Base-by-base conservation (phyloP, 2,888 invertebrate species). In the Apodemia zela region DNA sequence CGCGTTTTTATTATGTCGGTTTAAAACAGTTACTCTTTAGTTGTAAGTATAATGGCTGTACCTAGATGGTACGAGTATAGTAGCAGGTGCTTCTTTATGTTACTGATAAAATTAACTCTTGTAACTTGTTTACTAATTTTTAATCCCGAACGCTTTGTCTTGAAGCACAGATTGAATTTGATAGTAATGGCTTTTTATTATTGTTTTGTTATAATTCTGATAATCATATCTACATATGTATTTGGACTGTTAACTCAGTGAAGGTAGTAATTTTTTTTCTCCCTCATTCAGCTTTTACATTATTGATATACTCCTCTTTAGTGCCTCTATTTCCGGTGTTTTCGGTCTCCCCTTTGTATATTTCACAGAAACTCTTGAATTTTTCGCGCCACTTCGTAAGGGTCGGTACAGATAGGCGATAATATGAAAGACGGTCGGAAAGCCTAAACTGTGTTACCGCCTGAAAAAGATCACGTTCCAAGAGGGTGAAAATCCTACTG, bases 131-230 rank as follows among this genome's bases (percentile, higher is more conserved):
- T 80, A 75, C 69, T 75, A 72, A 74, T 81, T 42, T 78, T 77
- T 76, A 73, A 77, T 69, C 71, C 74, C 77, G 75, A 79, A 77
- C 78, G 88, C 89, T 89, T 88, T 81, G 76, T 85, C 75, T 85
- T 85, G 83, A 76, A 86, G 85, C 82, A 85, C 78, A 78, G 71
- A 75, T 70, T 75, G 76, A 75, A 78, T 73, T 79, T 79, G 71
- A 82, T 87, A 88, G 87, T 84, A 70, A 78, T 79, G 79, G 87
- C 89, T 89, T 88, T 76, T 85, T 84, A n/a, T n/a, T n/a, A 81
- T 84, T 79, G 64, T 66, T 67, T 68, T 72, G 66, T 66, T 71
- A 68, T 68, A 66, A 77, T 72, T 74, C 68, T 73, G 72, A 62
- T 73, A 68, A 71, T 75, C 71, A 79, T 78, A 78, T 75, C 76